Evolutionary conservation across 2,113 vertebrate genomes (phyloP), one percentile per base, ranked within the genome.

Genomic region (Geococcyx californianus): DNA sequence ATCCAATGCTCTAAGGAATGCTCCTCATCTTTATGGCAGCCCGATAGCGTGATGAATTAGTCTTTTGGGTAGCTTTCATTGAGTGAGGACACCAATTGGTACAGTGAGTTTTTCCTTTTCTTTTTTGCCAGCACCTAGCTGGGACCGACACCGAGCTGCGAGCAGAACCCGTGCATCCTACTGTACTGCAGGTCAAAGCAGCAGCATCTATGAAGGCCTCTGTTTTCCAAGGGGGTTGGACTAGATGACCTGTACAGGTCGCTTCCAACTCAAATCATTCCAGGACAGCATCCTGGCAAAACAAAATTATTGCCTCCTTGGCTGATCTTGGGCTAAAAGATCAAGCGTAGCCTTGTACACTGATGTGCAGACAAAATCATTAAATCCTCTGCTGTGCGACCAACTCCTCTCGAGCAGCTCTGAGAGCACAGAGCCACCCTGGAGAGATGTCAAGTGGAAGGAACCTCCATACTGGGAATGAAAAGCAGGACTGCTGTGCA

Each of bases 111-210:
- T 40, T 34, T 44, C 45, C 26, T 16, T 34, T 54, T 62, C n/a
- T 23, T 17, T 14, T n/a, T 28, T 14, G 15, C 16, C 54, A 94
- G 66, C 38, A 21, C 40, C 44, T 34, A 26, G 29, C 58, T 20
- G 69, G 70, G 15, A 38, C 42, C 69, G 34, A 31, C 16, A 3
- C 21, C 0, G 1, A 11, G 7, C 72, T 1, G 0, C 3, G 29
- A 59, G 10, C n/a, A 73, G 45, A 44, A 90, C 40, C 84, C 19
- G 0, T 3, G 19, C 18, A 0, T 2, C 19, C 38, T 49, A 10
- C 72, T 10, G 19, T 36, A 36, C 49, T 0, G 0, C 75, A 69
- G 60, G 54, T 42, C 51, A 36, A 60, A 59, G 73, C 63, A 26
- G 19, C 6, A 81, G n/a, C 49, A 52, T 29, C 80, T 77, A 23